Evolutionary conservation across 2,113 vertebrate genomes (phyloP).

Genomic region (Brachionichthys hirsutus): DNA sequence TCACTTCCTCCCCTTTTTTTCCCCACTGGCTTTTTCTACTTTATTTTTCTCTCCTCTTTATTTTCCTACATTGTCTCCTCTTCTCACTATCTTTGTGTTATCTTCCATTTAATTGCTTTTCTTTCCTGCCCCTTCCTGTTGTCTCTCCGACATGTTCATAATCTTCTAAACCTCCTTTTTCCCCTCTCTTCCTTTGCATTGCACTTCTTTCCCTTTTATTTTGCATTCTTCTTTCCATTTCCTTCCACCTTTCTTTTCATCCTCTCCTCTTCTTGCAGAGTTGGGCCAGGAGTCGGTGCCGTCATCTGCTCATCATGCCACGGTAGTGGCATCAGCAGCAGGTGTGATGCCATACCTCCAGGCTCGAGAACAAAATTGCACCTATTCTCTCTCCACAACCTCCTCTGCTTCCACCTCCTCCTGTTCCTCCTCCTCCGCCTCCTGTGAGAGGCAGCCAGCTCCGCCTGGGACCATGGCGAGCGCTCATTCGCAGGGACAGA

Average conservation of each 20-base stretch:
- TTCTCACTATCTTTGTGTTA: too few relatives aligned
- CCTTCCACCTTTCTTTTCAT: not conserved
- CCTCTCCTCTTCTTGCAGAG: constrained; percentile 50
- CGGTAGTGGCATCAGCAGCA: constrained; percentile 75
- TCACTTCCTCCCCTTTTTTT: too few relatives aligned
- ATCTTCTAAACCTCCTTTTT: not conserved
- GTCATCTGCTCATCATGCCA: constrained; percentile 61
- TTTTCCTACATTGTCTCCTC: too few relatives aligned
- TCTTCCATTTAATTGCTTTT: not conserved
- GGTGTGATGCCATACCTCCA: constrained; percentile 84
- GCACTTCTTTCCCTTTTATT: too few relatives aligned
- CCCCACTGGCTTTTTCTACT: too few relatives aligned
- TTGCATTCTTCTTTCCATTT: not conserved
- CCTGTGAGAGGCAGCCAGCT: constrained; percentile 77
- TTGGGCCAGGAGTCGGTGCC: constrained; percentile 75
- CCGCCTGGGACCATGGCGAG: constrained; percentile 67
- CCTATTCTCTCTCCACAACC: constrained; percentile 44
- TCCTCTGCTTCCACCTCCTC: constrained; percentile 31
- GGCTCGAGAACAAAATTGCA: constrained; percentile 72
- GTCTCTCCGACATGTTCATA: not conserved
- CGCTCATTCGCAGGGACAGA: constrained; percentile 69
- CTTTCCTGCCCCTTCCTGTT: not conserved
- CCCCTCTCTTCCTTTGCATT: not conserved
- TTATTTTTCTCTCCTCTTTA: too few relatives aligned
- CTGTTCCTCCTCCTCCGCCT: constrained; percentile 44